Conservation (phyloP, 2,113 vertebrate genomes). For the Phylloscopus trochiloides region DNA sequence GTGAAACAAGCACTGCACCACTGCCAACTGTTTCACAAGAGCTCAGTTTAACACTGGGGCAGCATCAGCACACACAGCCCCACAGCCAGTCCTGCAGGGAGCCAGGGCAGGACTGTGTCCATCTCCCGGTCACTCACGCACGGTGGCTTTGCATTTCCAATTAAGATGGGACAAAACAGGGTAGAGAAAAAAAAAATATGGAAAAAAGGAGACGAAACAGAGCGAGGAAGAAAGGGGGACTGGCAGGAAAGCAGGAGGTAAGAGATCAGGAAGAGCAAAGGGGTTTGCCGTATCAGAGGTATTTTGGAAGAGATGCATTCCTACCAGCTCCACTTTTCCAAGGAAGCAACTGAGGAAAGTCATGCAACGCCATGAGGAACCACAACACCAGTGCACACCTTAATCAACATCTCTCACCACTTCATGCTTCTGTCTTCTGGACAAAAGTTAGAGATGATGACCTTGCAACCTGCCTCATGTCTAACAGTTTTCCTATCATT, state of each 20-base stretch:
- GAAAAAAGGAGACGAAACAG: background rate
- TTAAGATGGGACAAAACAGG: background rate
- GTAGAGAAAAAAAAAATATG: background rate
- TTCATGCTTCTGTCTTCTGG: background rate
- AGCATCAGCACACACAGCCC: background rate
- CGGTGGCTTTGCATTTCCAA: background rate
- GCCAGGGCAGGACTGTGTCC: rapidly evolving
- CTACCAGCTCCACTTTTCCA: background rate
- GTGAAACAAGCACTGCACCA: background rate
- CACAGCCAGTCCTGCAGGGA: background rate
- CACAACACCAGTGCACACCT: rapidly evolving
- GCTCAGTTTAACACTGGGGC: background rate
- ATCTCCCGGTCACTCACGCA: rapidly evolving
- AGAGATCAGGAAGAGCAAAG: background rate
- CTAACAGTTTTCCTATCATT: background rate
- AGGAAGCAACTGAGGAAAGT: background rate
- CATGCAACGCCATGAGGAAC: rapidly evolving
- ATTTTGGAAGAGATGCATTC: background rate
- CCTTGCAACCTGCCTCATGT: background rate
- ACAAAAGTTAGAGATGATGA: background rate
- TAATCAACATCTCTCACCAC: background rate
- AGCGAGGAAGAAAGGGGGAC: rapidly evolving
- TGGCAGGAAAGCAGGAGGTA: background rate
- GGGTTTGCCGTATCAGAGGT: background rate
- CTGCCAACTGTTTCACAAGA: background rate